These are phyloP conservation scores for Omphaloscelis lunosa DNA, from an alignment of 2,888 invertebrate species.

Conservation along the genomic window DNA sequence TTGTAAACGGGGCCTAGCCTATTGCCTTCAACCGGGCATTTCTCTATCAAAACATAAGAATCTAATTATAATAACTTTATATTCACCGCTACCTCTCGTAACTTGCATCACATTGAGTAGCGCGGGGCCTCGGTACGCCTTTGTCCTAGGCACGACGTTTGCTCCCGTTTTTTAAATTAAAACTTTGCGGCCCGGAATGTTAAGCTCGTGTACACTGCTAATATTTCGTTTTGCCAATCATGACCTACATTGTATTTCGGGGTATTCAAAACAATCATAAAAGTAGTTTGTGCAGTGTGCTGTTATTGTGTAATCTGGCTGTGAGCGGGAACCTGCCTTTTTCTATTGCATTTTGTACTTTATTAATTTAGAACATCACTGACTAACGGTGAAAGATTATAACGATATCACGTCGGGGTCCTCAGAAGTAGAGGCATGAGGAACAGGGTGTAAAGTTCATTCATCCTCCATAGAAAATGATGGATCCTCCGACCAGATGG, in stretches of 20 bases:
- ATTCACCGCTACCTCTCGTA: slow-evolving; percentile 19
- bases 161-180: slow-evolving; percentile 89
- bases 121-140: slow-evolving; percentile 77
- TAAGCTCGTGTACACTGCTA: slow-evolving; percentile 69
- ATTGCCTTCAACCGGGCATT: too few relatives aligned
- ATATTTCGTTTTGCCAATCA: slow-evolving; percentile 74
- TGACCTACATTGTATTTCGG: slow-evolving; percentile 45
- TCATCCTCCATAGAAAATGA: too few relatives aligned
- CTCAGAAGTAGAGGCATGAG: too few relatives aligned
- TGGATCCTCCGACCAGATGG: too few relatives aligned
- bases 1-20: too few relatives aligned
- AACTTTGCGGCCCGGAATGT: slow-evolving; percentile 88
- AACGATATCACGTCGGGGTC: too few relatives aligned
- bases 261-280: slow-evolving; percentile 16
- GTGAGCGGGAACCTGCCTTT: background rate
- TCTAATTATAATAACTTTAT: background rate
- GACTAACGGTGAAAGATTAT: too few relatives aligned
- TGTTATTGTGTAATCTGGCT: background rate
- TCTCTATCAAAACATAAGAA: too few relatives aligned
- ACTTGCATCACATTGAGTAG: slow-evolving; percentile 15
- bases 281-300: background rate
- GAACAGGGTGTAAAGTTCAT: too few relatives aligned
- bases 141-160: slow-evolving; percentile 87
- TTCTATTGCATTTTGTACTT: too few relatives aligned
- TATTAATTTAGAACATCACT: too few relatives aligned